Percentiles rank a stretch among this genome's conserved stretches.
Evolutionary conservation across 1,140 invertebrate genomes (phyloP).

Genomic region (Eriocheir sinensis): DNA sequence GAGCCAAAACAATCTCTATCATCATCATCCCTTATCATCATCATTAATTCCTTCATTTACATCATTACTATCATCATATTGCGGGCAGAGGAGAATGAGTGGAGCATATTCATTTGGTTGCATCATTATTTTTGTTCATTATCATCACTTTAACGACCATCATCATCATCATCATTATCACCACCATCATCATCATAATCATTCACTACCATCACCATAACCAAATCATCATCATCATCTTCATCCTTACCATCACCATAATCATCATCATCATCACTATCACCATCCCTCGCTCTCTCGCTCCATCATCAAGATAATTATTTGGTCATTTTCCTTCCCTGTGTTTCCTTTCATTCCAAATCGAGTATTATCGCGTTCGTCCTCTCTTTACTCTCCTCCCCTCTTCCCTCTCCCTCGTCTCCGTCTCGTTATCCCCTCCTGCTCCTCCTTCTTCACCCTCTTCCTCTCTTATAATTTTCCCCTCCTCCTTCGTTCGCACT

Average conservation of each 20-base stretch:
- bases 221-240: not conserved
- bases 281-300: not conserved
- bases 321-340: not conserved
- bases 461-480: not conserved
- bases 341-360: not conserved
- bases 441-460: not conserved
- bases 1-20: not conserved
- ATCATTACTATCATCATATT: no score
- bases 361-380: not conserved
- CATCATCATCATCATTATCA: constrained; percentile 29
- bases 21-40: not conserved
- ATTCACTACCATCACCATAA: not conserved
- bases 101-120: no score
- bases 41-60: not conserved
- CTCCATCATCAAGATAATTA: not conserved
- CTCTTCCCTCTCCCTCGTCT: not conserved
- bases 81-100: no score
- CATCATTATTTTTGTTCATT: no score
- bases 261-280: not conserved
- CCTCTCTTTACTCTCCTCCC: not conserved
- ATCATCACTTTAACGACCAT: no score
- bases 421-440: not conserved
- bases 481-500: no score
- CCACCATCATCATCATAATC: constrained; percentile 30
- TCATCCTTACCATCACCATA: not conserved